Conservation (phyloP, 2,888 invertebrate species). For the Stenodema calcarata region DNA sequence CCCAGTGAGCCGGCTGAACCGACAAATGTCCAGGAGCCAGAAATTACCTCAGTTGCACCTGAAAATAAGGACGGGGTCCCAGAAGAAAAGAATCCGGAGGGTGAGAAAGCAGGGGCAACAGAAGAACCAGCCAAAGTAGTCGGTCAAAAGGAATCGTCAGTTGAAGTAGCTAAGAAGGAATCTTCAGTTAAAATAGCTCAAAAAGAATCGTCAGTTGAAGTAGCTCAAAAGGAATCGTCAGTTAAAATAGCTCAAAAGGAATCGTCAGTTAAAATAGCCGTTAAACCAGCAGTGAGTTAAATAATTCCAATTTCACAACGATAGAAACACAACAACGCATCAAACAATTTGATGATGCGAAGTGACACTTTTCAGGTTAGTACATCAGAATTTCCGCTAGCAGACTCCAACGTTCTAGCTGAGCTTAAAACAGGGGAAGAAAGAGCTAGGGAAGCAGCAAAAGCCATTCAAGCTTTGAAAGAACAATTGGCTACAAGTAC, state of each 20-base stretch:
- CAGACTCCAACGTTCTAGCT: constrained; percentile 60
- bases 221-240: not conserved
- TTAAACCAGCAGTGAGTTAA: not conserved
- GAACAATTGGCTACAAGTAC: constrained; percentile 61
- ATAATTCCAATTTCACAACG: too few relatives aligned
- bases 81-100: not conserved
- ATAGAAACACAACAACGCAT: too few relatives aligned
- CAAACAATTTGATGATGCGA: too few relatives aligned
- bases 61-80: not conserved
- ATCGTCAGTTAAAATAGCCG: not conserved
- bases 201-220: not conserved
- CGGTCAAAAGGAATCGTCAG: not conserved
- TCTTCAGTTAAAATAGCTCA: not conserved
- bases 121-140: too few relatives aligned
- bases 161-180: not conserved
- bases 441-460: constrained; percentile 64
- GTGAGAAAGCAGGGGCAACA: too few relatives aligned
- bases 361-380: too few relatives aligned
- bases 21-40: not conserved
- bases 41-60: not conserved
- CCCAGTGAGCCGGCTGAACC: not conserved
- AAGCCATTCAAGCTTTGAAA: constrained; percentile 63
- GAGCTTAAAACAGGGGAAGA: constrained; percentile 64
- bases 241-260: not conserved
- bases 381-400: constrained; percentile 56